Base-by-base conservation (phyloP, 2,113 vertebrate species). In the Cyanoramphus novaezelandiae region DNA sequence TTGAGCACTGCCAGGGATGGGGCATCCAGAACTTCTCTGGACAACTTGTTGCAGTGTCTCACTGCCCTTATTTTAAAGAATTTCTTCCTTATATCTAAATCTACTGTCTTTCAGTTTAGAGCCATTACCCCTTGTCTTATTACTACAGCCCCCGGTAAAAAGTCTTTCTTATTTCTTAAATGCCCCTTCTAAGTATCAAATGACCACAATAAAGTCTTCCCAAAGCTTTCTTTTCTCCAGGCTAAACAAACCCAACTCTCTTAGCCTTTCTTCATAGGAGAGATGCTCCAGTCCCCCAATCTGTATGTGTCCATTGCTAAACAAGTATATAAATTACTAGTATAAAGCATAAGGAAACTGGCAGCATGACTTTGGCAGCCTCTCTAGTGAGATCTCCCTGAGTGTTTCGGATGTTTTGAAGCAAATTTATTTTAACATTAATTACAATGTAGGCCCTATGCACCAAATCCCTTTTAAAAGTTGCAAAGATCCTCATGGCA, bases 401-500 rank as follows among this genome's bases (percentile, higher is more conserved):
- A 62, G 39, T 37, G 53, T 52, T 84, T 59, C 46, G 43, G 7
- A 83, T 64, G 20, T 71, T 84, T 86, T 33, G 44, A 75, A 72
- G 41, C 23, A 82, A 70, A 86, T 86, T 93, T 62, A 37, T 91
- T 89, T 88, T 65, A 71, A 23, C 33, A 52, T 39, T 65, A 43
- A 71, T 79, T 31, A 57, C 28, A 49, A 65, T 31, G n/a, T 59
- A 62, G 37, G 46, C 41, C 16, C 18, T 79, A 33, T 65, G 28
- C 59, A 82, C 27, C 41, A 80, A 90, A 90, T 85, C 57, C 49
- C 28, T 93, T 92, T 90, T 65, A 82, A 92, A 89, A 95, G 67
- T 46, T 67, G 69, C 41, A 65, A 29, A 89, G 70, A 57, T 79
- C 62, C 62, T 92, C 47, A 31, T 2, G 1, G 37, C 86, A 47